Conservation (phyloP, 2,797 vertebrate species). For the Urocyon cinereoargenteus region DNA sequence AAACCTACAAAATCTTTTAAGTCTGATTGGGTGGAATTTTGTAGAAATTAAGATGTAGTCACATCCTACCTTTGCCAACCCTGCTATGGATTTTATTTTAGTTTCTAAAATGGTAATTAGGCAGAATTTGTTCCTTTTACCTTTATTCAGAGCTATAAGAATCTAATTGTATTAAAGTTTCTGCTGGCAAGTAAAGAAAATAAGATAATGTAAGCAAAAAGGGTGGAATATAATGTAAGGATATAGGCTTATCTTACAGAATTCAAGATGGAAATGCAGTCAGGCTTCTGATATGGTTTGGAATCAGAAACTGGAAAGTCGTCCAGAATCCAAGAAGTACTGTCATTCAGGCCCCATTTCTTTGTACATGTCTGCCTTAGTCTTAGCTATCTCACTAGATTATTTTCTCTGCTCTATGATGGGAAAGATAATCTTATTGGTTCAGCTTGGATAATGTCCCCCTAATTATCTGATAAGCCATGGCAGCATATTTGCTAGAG, state of each 20-base stretch:
- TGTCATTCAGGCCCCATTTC: background rate
- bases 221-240: background rate
- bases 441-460: background rate
- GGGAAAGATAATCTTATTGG: background rate
- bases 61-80: background rate
- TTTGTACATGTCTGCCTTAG: background rate
- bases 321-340: background rate
- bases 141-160: background rate
- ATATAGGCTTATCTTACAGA: background rate
- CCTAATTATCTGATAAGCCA: background rate
- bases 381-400: background rate
- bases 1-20: background rate
- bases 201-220: constrained; percentile 41
- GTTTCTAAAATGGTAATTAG: constrained; percentile 8
- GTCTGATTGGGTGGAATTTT: background rate
- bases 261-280: background rate
- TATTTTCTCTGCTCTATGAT: background rate
- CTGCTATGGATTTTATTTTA: constrained; percentile 48
- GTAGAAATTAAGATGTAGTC: background rate
- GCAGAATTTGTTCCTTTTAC: constrained; percentile 4
- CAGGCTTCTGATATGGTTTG: background rate
- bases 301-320: background rate
- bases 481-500: constrained; percentile 9
- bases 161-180: constrained; percentile 30
- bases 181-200: constrained; percentile 55